Base-by-base conservation (phyloP, 2,113 vertebrate genomes). In the Cyrtonyx montezumae region DNA sequence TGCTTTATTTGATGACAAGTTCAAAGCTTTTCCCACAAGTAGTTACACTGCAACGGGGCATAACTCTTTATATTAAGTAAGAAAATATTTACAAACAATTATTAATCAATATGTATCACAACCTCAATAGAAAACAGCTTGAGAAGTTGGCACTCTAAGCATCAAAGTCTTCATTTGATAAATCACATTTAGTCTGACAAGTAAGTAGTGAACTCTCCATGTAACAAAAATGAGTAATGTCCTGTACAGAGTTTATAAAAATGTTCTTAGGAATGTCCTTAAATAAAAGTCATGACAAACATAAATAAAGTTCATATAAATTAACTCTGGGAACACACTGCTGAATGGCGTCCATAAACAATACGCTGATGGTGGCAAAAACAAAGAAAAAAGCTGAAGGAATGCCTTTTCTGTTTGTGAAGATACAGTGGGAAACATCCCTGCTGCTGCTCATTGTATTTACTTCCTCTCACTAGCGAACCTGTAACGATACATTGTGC, bases 251-350 rank as follows among this genome's bases (percentile, higher is more conserved):
- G 53, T 92, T 92, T 96, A 95, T 92, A 96, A 97, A 96, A 96
- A 82, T 88, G 69, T 95, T 96, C 79, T 91, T 90, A 80, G 48
- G 75, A 96, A 73, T 78, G 67, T 94, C 71, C 78, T 96, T 95
- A 97, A 94, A 96, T 92, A 95, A 96, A 95, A 95, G 69, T 78
- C 77, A 87, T 42, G 40, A 80, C 61, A 94, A 95, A 82, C 51
- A 90, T 93, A 95, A 96, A 94, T 63, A 56, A 87, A 93, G 8
- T 70, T 69, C 61, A 73, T 85, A 87, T 87, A 87, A 94, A 94
- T 86, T 84, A 95, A 75, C 59, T 83, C 63, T 95, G 71, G 68
- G 75, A 86, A 23, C 58, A 78, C 56, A 67, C 5, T 76, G 71
- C 56, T 85, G 56, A 90, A 83, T 22, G 37, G 69, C 67, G 49